A percentile compares a stretch with the other conserved stretches of the same genome.
Conservation (phyloP, 2,797 vertebrate genomes). For the Pteronotus mesoamericanus region DNA sequence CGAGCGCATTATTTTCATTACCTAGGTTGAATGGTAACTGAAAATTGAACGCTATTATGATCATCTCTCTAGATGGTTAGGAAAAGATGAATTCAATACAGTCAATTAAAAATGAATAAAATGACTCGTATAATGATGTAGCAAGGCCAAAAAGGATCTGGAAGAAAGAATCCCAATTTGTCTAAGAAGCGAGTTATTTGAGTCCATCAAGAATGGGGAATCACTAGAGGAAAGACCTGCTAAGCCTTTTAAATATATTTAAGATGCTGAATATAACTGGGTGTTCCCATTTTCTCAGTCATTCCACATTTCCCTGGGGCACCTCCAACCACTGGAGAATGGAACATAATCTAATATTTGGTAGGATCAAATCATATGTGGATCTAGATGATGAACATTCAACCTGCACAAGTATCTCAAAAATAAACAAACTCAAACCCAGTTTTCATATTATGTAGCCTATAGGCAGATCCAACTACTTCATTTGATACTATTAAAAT, state of each 20-base stretch:
- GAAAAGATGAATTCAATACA: not conserved
- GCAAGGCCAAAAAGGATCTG: not conserved
- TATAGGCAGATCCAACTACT: not conserved
- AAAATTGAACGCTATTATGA: not conserved
- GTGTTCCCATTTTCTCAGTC: not conserved
- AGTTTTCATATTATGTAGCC: not conserved
- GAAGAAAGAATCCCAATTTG: not conserved
- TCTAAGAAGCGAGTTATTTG: not conserved
- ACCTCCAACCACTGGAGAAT: not conserved
- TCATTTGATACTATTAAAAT: not conserved
- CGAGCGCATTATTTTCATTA: not conserved
- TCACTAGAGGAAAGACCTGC: not conserved
- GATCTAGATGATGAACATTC: not conserved
- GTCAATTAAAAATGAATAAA: slow-evolving; percentile 11
- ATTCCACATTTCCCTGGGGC: not conserved
- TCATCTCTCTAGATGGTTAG: not conserved
- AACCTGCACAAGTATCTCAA: not conserved
- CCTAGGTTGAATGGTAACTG: not conserved
- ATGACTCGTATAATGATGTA: not conserved
- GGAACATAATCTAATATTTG: not conserved
- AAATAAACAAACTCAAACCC: not conserved
- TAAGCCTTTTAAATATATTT: not conserved
- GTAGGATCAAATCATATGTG: not conserved
- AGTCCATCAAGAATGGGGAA: not conserved
- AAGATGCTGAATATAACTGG: not conserved